Evolutionary conservation across 2,888 invertebrate genomes (phyloP).

Genomic region (Drosophila pseudotakahashii): DNA sequence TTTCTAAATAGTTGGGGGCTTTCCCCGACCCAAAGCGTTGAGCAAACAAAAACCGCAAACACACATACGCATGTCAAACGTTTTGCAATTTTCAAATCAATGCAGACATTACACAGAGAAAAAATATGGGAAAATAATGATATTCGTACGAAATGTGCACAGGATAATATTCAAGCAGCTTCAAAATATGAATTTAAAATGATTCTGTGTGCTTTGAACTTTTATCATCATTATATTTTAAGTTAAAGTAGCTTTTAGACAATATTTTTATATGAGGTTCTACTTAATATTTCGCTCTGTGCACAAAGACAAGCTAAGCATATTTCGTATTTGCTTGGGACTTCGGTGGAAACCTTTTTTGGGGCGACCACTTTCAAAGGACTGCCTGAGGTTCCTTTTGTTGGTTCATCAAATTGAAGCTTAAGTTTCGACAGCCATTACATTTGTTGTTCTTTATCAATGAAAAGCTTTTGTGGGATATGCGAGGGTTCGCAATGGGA

Average conservation of each 20-base stretch:
- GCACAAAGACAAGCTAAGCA: conserved; percentile 11
- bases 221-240: too few species aligned
- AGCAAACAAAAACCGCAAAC: conserved; percentile 54
- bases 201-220: too few species aligned
- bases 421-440: conserved; percentile 59
- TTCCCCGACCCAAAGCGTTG: conserved; percentile 14
- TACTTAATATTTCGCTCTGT: not conserved
- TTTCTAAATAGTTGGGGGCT: conserved; percentile 67
- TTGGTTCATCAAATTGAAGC: conserved; percentile 70
- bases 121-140: not conserved
- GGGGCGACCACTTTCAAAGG: conserved; percentile 51
- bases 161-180: too few species aligned
- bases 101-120: conserved; percentile 27
- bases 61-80: conserved; percentile 37
- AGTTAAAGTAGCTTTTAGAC: too few species aligned
- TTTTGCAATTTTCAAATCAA: conserved; percentile 64
- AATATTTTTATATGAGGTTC: too few species aligned
- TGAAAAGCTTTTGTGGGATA: conserved; percentile 30
- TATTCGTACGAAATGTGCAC: too few species aligned
- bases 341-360: conserved; percentile 38
- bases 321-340: conserved; percentile 44
- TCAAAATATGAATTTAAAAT: too few species aligned
- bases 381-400: conserved; percentile 44
- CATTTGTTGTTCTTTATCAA: conserved; percentile 53
- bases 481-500: conserved; percentile 18